Conservation (phyloP, 37 sponge, comb jelly and placozoan species). For the Agelas oroides region DNA sequence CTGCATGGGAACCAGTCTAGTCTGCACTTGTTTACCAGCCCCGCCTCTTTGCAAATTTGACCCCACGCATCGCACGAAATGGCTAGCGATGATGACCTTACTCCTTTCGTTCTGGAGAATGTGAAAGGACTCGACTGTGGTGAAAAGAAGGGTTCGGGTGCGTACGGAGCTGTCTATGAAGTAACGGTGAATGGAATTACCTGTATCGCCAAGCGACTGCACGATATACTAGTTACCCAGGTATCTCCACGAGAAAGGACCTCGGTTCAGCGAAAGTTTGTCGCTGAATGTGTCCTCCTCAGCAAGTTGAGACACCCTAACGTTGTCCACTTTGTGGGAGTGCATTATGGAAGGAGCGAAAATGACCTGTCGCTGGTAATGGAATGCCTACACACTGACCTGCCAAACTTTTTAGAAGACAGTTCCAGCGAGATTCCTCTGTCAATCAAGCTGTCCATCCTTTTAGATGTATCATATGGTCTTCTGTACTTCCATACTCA, state of each 20-base stretch:
- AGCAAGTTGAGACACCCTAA: slow-evolving; percentile 31
- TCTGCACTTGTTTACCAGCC: too few relatives aligned
- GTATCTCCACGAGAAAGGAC: neutral
- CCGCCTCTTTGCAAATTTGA: too few relatives aligned
- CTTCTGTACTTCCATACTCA: slow-evolving; percentile 25
- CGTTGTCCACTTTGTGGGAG: slow-evolving; percentile 38
- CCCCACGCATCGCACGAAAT: too few relatives aligned
- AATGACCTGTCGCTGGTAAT: slow-evolving; percentile 16
- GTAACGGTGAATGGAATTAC: slow-evolving; percentile 14
- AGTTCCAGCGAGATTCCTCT: too few relatives aligned
- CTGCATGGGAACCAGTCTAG: too few relatives aligned
- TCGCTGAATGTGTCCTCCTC: slow-evolving; percentile 17
- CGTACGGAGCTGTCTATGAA: slow-evolving; percentile 18
- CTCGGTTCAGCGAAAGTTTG: neutral
- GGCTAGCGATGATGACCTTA: too few relatives aligned
- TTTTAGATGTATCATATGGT: slow-evolving; percentile 31
- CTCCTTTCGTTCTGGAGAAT: neutral
- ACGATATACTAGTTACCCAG: neutral
- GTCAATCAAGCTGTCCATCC: slow-evolving; percentile 29
- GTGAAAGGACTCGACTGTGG: slow-evolving; percentile 18
- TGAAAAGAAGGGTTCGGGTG: slow-evolving; percentile 14
- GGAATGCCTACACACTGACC: neutral
- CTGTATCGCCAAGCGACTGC: slow-evolving; percentile 21
- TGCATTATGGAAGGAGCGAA: neutral
- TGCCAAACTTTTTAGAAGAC: neutral